Base-by-base conservation (phyloP, 2,888 invertebrate species). In the Prosapia bicincta region DNA sequence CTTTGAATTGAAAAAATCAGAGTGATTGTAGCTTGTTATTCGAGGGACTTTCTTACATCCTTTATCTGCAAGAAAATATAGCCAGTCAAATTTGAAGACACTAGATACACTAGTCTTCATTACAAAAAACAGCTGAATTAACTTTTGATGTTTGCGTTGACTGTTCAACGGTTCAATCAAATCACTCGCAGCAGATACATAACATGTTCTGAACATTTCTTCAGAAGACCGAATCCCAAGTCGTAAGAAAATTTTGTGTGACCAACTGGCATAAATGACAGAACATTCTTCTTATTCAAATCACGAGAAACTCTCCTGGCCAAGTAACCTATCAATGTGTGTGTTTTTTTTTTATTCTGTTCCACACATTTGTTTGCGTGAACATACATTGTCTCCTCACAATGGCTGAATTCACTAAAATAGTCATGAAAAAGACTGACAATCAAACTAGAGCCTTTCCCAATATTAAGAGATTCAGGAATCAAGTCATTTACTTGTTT, bases 281-380 rank as follows among this genome's bases (percentile, higher is more conserved):
- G n/a, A n/a, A 66, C 66, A 66, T 9, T 66, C 20, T 66, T 66
- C 20, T 66, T 9, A 2, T 66, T 66, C 7, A 9, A 13, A 66
- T 66, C 15, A 66, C 15, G 1, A n/a, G 10, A 66, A 2, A 66
- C 20, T 66, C 66, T 66, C 25, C 66, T 20, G 2, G 66, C 23
- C 23, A 66, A 13, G 13, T 66, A 76, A 15, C 69, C 74, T 13
- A 74, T 20, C 23, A 68, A 43, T 25, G 69, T 76, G 25, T n/a
- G n/a, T n/a, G n/a, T n/a, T 74, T 71, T 25, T n/a, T 78, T 78
- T 74, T 77, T 78, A 72, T 78, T 78, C 32, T 78, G 76, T 7
- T 66, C 78, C 9, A 26, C 28, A 66, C 77, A 78, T 28, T 78
- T 78, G 26, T 77, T 77, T 0, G 75, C 76, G 65, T 78, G 76